A percentile compares a stretch with the other conserved stretches of the same genome.
Conservation (phyloP, 2,797 vertebrate genomes). For the Threskiornis aethiopicus region DNA sequence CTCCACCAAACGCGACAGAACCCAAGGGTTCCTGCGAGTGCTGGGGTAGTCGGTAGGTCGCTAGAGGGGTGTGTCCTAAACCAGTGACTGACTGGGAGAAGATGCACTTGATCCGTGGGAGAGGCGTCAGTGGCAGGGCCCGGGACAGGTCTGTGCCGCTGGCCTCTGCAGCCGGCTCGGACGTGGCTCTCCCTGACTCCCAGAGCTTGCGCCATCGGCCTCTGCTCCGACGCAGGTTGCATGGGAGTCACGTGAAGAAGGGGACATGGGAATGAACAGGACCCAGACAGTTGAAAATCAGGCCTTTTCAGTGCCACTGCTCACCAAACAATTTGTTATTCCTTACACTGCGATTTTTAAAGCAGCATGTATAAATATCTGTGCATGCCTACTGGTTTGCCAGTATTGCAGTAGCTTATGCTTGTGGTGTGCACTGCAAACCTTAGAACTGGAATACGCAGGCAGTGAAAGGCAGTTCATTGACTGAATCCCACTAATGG, state of each 20-base stretch:
- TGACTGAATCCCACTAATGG: slow-evolving; percentile 21
- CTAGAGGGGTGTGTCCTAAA: not conserved
- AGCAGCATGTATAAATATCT: not conserved
- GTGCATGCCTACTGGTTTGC: not conserved
- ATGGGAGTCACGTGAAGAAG: fast-evolving
- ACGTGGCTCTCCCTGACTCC: not conserved
- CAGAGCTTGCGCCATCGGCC: not conserved
- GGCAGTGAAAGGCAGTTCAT: not conserved
- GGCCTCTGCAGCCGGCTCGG: not conserved
- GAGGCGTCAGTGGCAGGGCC: fast-evolving
- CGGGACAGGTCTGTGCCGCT: not conserved
- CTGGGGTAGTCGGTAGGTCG: not conserved
- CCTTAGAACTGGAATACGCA: not conserved
- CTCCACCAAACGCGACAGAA: not conserved
- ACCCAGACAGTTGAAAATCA: not conserved
- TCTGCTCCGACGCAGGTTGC: fast-evolving
- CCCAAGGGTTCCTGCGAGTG: no score
- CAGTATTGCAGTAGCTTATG: not conserved
- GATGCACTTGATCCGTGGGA: fast-evolving
- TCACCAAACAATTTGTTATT: not conserved
- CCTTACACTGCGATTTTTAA: not conserved
- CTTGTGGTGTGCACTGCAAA: not conserved
- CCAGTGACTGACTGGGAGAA: not conserved
- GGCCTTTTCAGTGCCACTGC: not conserved
- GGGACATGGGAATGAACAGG: not conserved